These are phyloP conservation scores for Tiliacea aurago DNA, from an alignment of 2,888 invertebrate genomes.

Conservation along the genomic window DNA sequence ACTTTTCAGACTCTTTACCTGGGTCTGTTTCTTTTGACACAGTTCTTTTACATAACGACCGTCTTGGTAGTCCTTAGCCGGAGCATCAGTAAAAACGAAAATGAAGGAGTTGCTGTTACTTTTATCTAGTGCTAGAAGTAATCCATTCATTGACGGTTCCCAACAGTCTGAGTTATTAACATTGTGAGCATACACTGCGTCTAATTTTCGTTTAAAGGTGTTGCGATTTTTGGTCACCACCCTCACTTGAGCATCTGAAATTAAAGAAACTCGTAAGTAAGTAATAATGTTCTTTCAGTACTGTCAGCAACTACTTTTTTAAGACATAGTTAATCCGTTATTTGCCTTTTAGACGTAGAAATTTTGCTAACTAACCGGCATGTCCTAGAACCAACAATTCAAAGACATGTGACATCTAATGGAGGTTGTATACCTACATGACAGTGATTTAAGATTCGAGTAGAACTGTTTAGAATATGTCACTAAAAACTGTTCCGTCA, in stretches of 20 bases:
- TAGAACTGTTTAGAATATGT: too few species aligned
- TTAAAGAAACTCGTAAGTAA: too few species aligned
- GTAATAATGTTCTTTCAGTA: too few species aligned
- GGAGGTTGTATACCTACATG: too few species aligned
- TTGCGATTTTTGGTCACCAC: conserved; percentile 30
- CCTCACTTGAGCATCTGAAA: not conserved
- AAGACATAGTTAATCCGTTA: not conserved
- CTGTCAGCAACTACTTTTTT: not conserved
- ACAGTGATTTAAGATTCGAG: too few species aligned
- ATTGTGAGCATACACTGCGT: conserved; percentile 30
- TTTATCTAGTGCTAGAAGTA: conserved; percentile 58
- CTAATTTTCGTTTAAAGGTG: conserved; percentile 34
- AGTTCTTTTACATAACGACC: conserved; percentile 56
- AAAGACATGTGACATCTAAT: too few species aligned
- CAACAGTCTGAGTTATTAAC: conserved; percentile 54
- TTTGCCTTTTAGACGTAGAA: not conserved
- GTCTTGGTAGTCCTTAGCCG: conserved; percentile 63
- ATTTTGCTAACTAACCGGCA: not conserved
- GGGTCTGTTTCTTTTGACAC: conserved; percentile 66
- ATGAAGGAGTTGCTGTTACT: conserved; percentile 68
- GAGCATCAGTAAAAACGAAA: conserved; percentile 73
- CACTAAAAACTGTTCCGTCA: too few species aligned
- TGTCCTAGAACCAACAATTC: too few species aligned
- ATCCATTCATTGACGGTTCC: conserved; percentile 67
- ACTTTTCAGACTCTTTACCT: conserved; percentile 52